Evolutionary conservation across 2,113 vertebrate genomes (phyloP), one percentile per base, ranked within the genome.

Genomic region (Tricholaema leucomelas): DNA sequence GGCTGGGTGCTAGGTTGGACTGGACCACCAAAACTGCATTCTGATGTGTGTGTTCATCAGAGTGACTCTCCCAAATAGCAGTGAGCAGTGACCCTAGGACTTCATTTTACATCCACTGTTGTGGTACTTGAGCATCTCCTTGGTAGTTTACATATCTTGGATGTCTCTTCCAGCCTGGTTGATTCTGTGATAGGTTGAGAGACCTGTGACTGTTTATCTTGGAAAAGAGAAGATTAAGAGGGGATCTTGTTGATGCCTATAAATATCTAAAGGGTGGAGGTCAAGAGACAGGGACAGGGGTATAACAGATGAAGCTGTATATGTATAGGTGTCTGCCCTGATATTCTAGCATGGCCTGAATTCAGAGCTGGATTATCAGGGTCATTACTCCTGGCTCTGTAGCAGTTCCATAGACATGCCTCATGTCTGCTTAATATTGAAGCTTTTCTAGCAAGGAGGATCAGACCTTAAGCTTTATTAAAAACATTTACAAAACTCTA

Each of bases 21-120:
- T n/a, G n/a, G n/a, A n/a, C n/a, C 87, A 89, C 81, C 89, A 84
- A 92, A 90, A 92, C 78, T 83, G 72, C 33, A 27, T 95, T 91
- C 61, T 78, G 42, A 38, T 82, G 27, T 93, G 76, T 76, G 56
- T 87, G 89, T 80, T 69, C 58, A 48, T 85, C 40, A 52, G 54
- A 79, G 81, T 82, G 81, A 80, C 56, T 88, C 71, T 92, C 64
- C 58, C 50, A 69, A 73, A 54, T 63, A 85, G 76, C 84, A 56
- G n/a, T 87, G 74, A 28, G 67, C 64, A 92, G 85, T 35, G 55
- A 70, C 48, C 0, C 2, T 82, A 48, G 59, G 42, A 60, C 31
- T 82, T 85, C 55, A 2, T 77, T 88, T 87, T 64, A 54, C 72
- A 86, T 56, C 64, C 72, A 19, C 82, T 73, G 13, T 74, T 71